These are phyloP conservation scores for Picathartes gymnocephalus DNA, from an alignment of 2,113 vertebrate species.

Conservation along the genomic window DNA sequence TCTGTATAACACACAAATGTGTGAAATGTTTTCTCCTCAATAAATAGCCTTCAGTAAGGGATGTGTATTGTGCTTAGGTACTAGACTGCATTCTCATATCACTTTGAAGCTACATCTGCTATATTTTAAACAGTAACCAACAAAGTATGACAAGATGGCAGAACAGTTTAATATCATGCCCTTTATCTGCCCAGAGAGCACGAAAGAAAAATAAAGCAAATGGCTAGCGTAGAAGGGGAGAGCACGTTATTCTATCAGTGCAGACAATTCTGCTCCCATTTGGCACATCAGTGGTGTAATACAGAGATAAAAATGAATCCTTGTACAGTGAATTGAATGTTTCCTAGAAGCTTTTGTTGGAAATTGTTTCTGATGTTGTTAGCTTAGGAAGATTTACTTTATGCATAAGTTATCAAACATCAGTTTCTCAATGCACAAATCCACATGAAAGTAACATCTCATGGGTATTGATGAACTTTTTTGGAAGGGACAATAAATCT, in stretches of 20 bases:
- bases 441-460: background rate
- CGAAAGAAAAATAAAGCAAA: background rate
- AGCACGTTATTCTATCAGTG: background rate
- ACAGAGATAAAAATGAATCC: conserved; percentile 12
- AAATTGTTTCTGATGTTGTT: conserved; percentile 13
- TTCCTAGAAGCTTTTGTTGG: background rate
- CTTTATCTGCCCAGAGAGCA: conserved; percentile 39
- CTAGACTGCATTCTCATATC: background rate
- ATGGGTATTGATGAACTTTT: background rate
- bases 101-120: conserved; percentile 31
- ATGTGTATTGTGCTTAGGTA: background rate
- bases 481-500: background rate
- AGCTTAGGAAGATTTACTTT: conserved; percentile 5
- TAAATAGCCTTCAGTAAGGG: conserved; percentile 39
- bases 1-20: background rate
- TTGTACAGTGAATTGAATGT: background rate
- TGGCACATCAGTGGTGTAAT: background rate
- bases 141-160: conserved; percentile 35
- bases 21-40: conserved; percentile 39
- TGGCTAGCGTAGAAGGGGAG: background rate
- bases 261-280: background rate
- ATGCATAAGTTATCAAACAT: background rate
- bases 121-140: conserved; percentile 18
- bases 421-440: background rate
- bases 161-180: conserved; percentile 39